These are phyloP conservation scores for Papilio aristodemus DNA, from an alignment of 1,140 invertebrate genomes.

Conservation along the genomic window DNA sequence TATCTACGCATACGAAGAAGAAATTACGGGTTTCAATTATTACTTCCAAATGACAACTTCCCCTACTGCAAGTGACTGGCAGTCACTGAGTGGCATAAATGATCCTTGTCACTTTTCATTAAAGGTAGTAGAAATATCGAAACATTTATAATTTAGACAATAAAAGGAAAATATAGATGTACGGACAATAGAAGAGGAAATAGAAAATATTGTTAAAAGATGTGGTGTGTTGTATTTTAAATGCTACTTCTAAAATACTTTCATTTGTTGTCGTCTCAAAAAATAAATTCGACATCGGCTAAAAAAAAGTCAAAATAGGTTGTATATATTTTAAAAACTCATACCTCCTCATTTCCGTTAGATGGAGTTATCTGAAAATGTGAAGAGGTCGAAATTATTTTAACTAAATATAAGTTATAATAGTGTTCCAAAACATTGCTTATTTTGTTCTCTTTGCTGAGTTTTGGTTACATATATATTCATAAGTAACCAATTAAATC, in stretches of 20 bases:
- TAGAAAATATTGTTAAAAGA: background rate
- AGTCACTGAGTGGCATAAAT: too few species aligned
- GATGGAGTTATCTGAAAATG: constrained; percentile 25
- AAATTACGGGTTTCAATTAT: too few species aligned
- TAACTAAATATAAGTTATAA: background rate
- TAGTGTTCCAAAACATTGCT: too few species aligned
- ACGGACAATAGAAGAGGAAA: constrained; percentile 18
- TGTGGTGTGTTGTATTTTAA: background rate
- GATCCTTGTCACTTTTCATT: too few species aligned
- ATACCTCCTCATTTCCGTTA: constrained; percentile 28
- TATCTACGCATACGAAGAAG: too few species aligned
- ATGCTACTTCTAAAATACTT: too few species aligned
- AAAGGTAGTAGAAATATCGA: too few species aligned
- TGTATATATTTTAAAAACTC: constrained; percentile 12
- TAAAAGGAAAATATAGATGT: background rate
- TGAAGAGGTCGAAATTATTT: constrained; percentile 15
- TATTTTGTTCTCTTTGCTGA: background rate
- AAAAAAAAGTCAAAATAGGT: background rate
- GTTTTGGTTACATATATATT: constrained; percentile 1
- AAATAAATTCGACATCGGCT: background rate
- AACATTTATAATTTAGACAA: background rate
- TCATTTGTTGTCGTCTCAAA: too few species aligned
- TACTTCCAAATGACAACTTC: too few species aligned
- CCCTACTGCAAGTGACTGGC: too few species aligned
- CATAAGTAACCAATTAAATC: background rate